Percentiles rank a stretch among this genome's conserved stretches.
Conservation (phyloP, 1,140 invertebrate genomes). For the Leptinotarsa texana region DNA sequence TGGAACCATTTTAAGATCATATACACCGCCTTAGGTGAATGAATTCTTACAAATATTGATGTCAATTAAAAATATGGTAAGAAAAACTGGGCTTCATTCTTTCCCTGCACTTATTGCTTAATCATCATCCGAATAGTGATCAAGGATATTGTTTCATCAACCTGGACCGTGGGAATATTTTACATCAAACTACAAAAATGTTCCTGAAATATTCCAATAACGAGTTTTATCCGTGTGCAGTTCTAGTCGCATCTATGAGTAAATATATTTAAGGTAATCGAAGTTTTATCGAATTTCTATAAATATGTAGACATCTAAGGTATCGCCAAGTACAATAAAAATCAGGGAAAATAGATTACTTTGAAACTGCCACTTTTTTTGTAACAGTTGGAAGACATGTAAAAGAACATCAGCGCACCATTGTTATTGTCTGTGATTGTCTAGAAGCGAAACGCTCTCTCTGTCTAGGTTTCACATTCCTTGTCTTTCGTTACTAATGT, state of each 20-base stretch:
- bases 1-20: too few species aligned
- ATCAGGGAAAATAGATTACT: slow-evolving; percentile 32
- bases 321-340: slow-evolving; percentile 32
- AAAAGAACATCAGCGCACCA: slow-evolving; percentile 36
- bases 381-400: background rate
- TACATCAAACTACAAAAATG: background rate
- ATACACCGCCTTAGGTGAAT: too few species aligned
- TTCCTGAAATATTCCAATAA: background rate
- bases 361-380: slow-evolving; percentile 24
- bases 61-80: too few species aligned
- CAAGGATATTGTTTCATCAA: too few species aligned
- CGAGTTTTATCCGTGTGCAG: background rate
- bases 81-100: too few species aligned
- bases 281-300: background rate
- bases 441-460: slow-evolving; percentile 41
- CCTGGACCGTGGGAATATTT: background rate
- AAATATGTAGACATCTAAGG: background rate
- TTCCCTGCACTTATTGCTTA: too few species aligned
- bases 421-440: slow-evolving; percentile 43
- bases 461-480: slow-evolving; percentile 37
- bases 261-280: background rate
- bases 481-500: background rate
- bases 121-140: too few species aligned
- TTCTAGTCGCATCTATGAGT: background rate
- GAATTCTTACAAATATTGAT: too few species aligned